Base-by-base conservation (phyloP, 2,888 invertebrate species). In the Ormyrus thymus region DNA sequence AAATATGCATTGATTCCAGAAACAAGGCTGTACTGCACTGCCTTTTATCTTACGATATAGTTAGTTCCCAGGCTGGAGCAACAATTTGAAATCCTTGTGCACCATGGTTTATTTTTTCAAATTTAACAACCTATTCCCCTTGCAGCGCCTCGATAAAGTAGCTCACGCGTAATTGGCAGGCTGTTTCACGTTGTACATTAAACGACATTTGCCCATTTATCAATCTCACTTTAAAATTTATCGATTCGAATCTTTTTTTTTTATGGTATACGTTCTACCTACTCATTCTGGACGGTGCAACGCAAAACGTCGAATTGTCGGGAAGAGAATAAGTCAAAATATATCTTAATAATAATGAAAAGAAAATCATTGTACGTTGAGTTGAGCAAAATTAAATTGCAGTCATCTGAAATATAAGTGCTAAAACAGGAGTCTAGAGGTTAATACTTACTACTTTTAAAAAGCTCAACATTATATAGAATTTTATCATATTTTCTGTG, bases 121-220 rank as follows among this genome's bases (percentile, higher is more conserved):
- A 58, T 48, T 29, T 46, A 61, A 66, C 8, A 78, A 50, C 50
- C 43, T 61, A 7, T n/a, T 66, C 53, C 48, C 48, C 13, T 61
- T 73, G 62, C 73, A 69, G 66, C 13, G 55, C 68, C 62, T 73
- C 55, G 46, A 77, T 73, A 78, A 56, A 61, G 51, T 76, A 79
- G 66, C 13, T 79, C 79, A 79, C 79, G 71, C 79, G 76, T 56
- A 68, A 65, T 66, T 58, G 61, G 61, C 66, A 75, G 76, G 65
- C 71, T 79, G 46, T 68, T 79, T 71, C 76, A 79, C 79, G 29
- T 59, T 74, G 48, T 74, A 64, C 51, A 71, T 64, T 58, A 45
- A 62, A 45, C 10, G 50, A 53, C 74, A 69, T 78, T 58, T 51
- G 45, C 13, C 48, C 78, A 78, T 78, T 69, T 59, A 68, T 73